Percentiles rank a stretch among this genome's conserved stretches.
These are phyloP conservation scores for Drosophila ercepeae DNA, from an alignment of 1,140 invertebrate genomes.

Conservation along the genomic window DNA sequence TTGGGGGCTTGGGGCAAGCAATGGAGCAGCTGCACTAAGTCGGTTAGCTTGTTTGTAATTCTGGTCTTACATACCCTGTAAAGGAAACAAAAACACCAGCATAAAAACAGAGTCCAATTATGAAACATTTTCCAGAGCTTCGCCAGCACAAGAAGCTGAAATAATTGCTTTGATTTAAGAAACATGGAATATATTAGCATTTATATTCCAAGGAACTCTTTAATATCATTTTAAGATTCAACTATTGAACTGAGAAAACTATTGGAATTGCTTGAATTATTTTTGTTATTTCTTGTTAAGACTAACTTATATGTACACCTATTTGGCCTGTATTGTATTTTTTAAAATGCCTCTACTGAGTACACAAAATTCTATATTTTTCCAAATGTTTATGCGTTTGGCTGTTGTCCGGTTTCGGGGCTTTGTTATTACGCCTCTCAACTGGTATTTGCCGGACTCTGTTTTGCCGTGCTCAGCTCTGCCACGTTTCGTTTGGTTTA, in stretches of 20 bases:
- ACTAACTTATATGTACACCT: no score
- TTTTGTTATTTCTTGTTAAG: no score
- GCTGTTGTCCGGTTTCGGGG: conserved; percentile 42
- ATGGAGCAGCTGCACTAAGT: conserved; percentile 52
- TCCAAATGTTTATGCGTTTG: conserved; percentile 27
- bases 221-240: no score
- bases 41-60: conserved; percentile 33
- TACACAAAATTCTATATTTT: conserved; percentile 11
- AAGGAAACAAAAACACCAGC: not conserved
- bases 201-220: no score
- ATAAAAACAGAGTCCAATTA: not conserved
- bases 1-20: conserved; percentile 37
- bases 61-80: conserved; percentile 41
- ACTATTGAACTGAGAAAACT: no score
- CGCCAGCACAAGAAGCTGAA: not conserved
- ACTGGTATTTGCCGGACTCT: conserved; percentile 43
- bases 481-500: conserved; percentile 38
- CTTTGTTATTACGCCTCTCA: conserved; percentile 46
- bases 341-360: not conserved
- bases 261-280: no score
- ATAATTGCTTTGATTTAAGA: not conserved
- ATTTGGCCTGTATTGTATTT: no score
- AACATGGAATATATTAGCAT: not conserved
- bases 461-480: conserved; percentile 6
- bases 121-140: not conserved